phyloP scores from a whole-genome alignment of 2,888 invertebrate genomes.

The Steinernema scapterisci region DNA sequence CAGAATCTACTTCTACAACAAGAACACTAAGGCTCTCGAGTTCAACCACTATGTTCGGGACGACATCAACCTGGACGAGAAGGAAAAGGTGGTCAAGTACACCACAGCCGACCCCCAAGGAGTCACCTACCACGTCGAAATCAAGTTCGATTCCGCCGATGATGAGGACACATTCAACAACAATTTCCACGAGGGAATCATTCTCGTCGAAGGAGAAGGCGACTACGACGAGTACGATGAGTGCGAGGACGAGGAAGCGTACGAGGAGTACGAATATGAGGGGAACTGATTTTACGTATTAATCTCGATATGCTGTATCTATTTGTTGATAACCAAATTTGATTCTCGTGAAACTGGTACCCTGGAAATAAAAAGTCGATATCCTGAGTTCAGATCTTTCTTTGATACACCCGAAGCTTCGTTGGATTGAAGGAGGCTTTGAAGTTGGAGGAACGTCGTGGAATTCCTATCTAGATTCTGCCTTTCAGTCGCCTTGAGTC shows the following conservation, averaged over 20 bases:
- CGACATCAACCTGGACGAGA: constrained; percentile 1
- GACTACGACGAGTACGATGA: constrained; percentile 13
- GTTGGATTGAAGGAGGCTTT: too few relatives aligned
- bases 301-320: too few relatives aligned
- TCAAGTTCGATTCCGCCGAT: constrained; percentile 7
- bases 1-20: constrained; percentile 16
- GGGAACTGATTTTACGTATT: too few relatives aligned
- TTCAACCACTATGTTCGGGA: constrained; percentile 8
- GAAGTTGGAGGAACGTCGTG: too few relatives aligned
- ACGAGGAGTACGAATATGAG: not conserved
- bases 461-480: too few relatives aligned
- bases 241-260: not conserved
- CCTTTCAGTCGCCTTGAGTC: too few relatives aligned
- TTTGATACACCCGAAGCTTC: too few relatives aligned
- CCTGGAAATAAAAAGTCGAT: too few relatives aligned
- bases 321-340: too few relatives aligned
- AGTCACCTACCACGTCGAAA: constrained; percentile 8
- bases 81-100: not conserved
- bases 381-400: too few relatives aligned
- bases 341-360: too few relatives aligned
- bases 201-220: constrained; percentile 1
- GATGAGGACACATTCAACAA: constrained; percentile 9
- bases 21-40: not conserved
- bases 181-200: constrained; percentile 11
- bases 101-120: not conserved